Evolutionary conservation across 2,888 invertebrate genomes (phyloP).

Genomic region (Crematogaster levior): DNA sequence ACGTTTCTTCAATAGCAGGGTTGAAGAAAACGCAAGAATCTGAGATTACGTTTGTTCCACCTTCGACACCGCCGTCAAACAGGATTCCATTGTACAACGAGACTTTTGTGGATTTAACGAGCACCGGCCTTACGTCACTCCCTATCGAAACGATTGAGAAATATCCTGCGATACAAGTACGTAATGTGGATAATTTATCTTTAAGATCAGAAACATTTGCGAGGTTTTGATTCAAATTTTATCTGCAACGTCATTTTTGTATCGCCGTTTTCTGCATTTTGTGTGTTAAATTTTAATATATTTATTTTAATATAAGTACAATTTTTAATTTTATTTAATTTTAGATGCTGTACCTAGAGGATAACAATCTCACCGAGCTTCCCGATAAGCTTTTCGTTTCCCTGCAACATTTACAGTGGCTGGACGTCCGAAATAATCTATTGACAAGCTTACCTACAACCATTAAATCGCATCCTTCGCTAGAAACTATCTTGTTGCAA

Average conservation of each 20-base stretch:
- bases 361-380: conserved; percentile 87
- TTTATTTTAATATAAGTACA: too few relatives aligned
- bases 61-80: conserved; percentile 55
- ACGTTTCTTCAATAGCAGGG: conserved; percentile 60
- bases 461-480: conserved; percentile 87
- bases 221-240: background rate
- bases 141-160: conserved; percentile 71
- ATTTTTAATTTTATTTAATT: conserved; percentile 27
- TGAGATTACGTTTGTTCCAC: background rate
- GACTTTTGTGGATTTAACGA: conserved; percentile 74
- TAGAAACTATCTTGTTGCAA: conserved; percentile 89
- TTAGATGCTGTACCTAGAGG: conserved; percentile 87
- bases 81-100: conserved; percentile 70
- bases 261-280: background rate
- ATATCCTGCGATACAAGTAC: conserved; percentile 72
- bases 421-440: conserved; percentile 89
- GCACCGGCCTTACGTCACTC: conserved; percentile 66
- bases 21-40: conserved; percentile 61
- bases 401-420: conserved; percentile 88
- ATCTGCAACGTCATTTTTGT: background rate
- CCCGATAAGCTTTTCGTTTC: conserved; percentile 88
- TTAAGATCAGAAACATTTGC: background rate
- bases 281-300: background rate
- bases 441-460: conserved; percentile 87
- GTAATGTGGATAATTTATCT: background rate